Evolutionary conservation across 1,140 invertebrate species (phyloP).

Genomic region (Mactra quadrangularis): DNA sequence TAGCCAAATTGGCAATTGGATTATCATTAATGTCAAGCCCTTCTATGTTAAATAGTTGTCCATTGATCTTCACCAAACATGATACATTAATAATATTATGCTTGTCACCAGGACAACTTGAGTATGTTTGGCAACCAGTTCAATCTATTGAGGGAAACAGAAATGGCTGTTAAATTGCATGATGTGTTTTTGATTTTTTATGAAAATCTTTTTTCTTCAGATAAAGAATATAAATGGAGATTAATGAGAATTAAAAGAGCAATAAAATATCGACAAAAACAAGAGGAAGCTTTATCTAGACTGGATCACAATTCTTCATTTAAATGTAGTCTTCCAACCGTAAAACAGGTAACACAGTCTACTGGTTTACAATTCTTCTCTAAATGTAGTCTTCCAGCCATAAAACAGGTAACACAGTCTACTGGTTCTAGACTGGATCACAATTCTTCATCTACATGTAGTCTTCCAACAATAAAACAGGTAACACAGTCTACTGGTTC

Average conservation of each 20-base stretch:
- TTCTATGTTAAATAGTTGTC: no score
- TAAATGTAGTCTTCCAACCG: neutral
- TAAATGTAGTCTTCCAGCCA: neutral
- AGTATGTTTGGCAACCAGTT: no score
- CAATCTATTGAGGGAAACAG: no score
- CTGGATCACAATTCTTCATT: constrained; percentile 39
- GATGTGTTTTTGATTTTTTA: no score
- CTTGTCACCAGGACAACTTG: no score
- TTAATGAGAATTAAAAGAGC: constrained; percentile 21
- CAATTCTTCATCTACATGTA: constrained; percentile 13
- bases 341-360: constrained; percentile 32
- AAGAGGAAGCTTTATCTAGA: constrained; percentile 23
- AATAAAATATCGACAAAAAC: constrained; percentile 17
- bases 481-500: constrained; percentile 33
- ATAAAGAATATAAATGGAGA: constrained; percentile 46
- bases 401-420: constrained; percentile 32
- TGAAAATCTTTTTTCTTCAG: no score
- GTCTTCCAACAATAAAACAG: constrained; percentile 15
- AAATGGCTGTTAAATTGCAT: no score
- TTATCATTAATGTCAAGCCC: no score
- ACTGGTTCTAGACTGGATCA: constrained; percentile 37
- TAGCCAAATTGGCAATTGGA: no score
- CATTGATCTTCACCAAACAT: no score
- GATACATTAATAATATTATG: no score
- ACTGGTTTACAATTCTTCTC: constrained; percentile 40